Percentiles rank a stretch among this genome's conserved stretches.
Evolutionary conservation across 1,140 invertebrate species (phyloP).

Genomic region (Drosophila virilis): DNA sequence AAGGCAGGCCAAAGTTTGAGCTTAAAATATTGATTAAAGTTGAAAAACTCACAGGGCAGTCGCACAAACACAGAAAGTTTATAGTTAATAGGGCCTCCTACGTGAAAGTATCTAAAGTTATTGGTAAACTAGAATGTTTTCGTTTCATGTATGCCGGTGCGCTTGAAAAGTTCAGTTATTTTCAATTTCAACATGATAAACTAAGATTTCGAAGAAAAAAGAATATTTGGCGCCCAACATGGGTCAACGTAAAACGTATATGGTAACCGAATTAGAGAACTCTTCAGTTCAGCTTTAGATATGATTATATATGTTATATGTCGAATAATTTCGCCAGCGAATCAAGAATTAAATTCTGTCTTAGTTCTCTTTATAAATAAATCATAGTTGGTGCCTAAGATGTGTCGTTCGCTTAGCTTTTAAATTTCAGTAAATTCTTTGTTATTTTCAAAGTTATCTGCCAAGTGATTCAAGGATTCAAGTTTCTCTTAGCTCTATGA

Average conservation of each 20-base stretch:
- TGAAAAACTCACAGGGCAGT: conserved; percentile 24
- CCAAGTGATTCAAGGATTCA: no score
- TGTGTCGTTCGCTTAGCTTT: no score
- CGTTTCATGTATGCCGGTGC: background rate
- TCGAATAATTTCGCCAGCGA: no score
- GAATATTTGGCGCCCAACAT: background rate
- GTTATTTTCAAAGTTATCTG: no score
- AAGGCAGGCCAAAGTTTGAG: conserved; percentile 42
- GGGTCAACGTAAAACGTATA: conserved; percentile 1
- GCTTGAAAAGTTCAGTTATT: background rate
- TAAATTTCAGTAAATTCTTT: no score
- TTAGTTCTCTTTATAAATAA: no score
- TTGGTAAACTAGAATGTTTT: conserved; percentile 2
- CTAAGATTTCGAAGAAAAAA: background rate
- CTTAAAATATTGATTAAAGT: conserved; percentile 49
- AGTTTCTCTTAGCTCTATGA: no score
- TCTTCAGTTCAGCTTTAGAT: no score
- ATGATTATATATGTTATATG: no score
- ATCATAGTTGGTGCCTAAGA: no score
- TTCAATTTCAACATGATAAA: background rate
- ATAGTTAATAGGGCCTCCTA: conserved; percentile 12
- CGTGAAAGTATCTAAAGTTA: conserved; percentile 12
- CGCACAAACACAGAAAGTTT: conserved; percentile 26
- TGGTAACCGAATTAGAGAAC: background rate
- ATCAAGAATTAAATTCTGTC: no score